Base-by-base conservation (phyloP, 2,888 invertebrate species). In the Chromoteleia sp. region DNA sequence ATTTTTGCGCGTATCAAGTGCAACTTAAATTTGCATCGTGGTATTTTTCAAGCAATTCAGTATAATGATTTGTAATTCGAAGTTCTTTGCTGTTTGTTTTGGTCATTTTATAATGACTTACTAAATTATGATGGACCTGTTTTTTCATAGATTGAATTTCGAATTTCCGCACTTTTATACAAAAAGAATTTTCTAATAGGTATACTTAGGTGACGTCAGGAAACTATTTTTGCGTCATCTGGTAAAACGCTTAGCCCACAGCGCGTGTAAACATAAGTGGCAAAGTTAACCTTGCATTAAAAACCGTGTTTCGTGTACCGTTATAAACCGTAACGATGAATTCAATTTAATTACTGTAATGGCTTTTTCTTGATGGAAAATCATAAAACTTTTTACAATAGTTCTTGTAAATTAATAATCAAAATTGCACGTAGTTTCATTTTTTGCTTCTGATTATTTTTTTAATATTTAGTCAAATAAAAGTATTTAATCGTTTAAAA, bases 171-270 rank as follows among this genome's bases (percentile, higher is more conserved):
- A 17, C n/a, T 54, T 33, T 54, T 36, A 4, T 19, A 25, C 30
- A 56, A 45, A 36, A 68, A 68, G 45, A 12, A 21, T 33, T 67
- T 68, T 56, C 19, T 68, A 43, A 56, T 68, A 7, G 36, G 33
- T 25, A 15, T 45, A 56, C 56, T 68, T 45, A 68, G 39, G 56
- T 43, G 30, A 45, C 68, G 68, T 68, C 68, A 68, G 1, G 41
- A 56, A 54, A 70, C 61, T 63, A 73, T 74, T 56, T 74, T 74
- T 56, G 48, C 48, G 74, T 65, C 74, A 74, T 74, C 41, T 56
- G 39, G 65, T 71, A 59, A 48, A 65, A 74, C 17, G 39, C 56
- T 74, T 65, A 65, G 39, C 39, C 65, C 17, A 48, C 65, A 39
- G 15, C 21, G 29, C 30, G 48, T 56, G 48, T 65, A 56, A 74